A percentile compares a stretch with the other conserved stretches of the same genome.
phyloP scores from a whole-genome alignment of 2,888 invertebrate genomes.

The Danaus chrysippus region DNA sequence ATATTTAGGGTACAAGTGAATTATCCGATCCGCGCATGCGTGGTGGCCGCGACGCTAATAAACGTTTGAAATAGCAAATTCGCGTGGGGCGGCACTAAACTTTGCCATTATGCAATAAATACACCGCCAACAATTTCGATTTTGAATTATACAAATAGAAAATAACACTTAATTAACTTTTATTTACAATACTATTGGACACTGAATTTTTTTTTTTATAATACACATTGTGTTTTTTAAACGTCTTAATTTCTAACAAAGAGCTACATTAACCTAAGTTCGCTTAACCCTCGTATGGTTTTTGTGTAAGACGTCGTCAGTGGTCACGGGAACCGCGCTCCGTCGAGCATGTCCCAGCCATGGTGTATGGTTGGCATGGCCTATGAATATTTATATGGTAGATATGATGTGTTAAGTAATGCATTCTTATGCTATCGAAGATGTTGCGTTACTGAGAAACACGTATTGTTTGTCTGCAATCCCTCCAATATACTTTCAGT shows the following conservation, averaged over 20 bases:
- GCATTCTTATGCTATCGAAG: conserved; percentile 9
- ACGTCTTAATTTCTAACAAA: too few species aligned
- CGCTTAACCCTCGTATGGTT: conserved; percentile 18
- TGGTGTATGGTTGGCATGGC: conserved; percentile 35
- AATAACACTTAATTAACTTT: too few species aligned
- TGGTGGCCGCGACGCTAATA: conserved; percentile 66
- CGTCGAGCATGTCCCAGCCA: conserved; percentile 52
- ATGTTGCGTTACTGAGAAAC: not conserved
- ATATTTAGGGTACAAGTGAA: conserved; percentile 72
- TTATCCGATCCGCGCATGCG: conserved; percentile 73
- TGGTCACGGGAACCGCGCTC: conserved; percentile 59
- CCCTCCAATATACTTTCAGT: too few species aligned
- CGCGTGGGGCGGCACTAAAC: conserved; percentile 50
- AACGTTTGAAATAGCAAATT: conserved; percentile 57
- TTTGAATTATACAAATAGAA: too few species aligned
- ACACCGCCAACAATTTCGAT: too few species aligned
- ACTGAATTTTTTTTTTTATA: too few species aligned
- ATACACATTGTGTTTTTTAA: too few species aligned
- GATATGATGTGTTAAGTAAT: conserved; percentile 22
- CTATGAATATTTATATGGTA: conserved; percentile 32
- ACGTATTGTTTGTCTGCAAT: too few species aligned
- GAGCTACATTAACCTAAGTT: not conserved
- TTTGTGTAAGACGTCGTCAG: conserved; percentile 12
- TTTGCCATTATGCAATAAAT: not conserved
- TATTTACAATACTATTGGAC: too few species aligned